Evolutionary conservation across 2,113 vertebrate genomes (phyloP), one percentile per base, ranked within the genome.

Genomic region (Pavo muticus): DNA sequence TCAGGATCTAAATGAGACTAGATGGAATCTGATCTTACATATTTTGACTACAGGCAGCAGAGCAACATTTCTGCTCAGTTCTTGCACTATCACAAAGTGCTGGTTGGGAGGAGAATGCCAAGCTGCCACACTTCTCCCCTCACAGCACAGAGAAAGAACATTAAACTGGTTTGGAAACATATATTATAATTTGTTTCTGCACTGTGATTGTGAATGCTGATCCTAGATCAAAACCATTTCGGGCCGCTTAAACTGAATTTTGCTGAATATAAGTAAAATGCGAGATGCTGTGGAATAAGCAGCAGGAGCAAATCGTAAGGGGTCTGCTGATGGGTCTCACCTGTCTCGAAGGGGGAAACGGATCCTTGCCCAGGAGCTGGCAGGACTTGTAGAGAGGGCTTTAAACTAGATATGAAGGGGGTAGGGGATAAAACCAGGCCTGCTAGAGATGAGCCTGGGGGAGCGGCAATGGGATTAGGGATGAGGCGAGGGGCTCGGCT

Each of bases 151-250:
- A 88, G 27, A 90, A 96, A 90, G 84, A 35, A 14, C 47, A 84
- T 86, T 88, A 39, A 67, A 37, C 47, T 70, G 57, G 7, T 76
- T 93, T 78, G 60, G 50, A 91, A 95, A 67, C 2, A 45, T 40
- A 18, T 14, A 79, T 64, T 82, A 32, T 37, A 54, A 68, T 50
- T 90, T 74, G 9, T 40, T 81, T 86, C 47, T 81, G 35, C 45
- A 40, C 12, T 65, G n/a, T 37, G 72, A 25, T 77, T 90, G 69
- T 52, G 37, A 39, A 4, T 47, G 50, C 32, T 60, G 56, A 64
- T 73, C 82, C 89, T 78, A 89, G 87, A 96, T 47, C 71, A 92
- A 92, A 91, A 63, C 13, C 11, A 14, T 63, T 71, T 76, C 35
- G 30, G 54, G 15, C 47, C 73, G 23, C 56, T 64, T 91, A 47